Evolutionary conservation across 2,113 vertebrate species (phyloP).

Genomic region (Pangasianodon gigas): DNA sequence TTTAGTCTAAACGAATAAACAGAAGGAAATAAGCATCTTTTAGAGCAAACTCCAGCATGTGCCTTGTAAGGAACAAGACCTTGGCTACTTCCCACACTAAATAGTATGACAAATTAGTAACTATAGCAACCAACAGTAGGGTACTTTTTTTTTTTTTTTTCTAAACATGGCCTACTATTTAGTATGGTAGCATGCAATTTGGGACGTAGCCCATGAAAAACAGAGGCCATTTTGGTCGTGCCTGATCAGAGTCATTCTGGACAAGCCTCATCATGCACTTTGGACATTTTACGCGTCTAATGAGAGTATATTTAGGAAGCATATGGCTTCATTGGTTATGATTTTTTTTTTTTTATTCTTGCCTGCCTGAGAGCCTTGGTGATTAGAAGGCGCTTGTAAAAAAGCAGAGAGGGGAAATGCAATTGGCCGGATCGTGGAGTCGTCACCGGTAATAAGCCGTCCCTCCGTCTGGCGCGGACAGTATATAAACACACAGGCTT

Average conservation of each 20-base stretch:
- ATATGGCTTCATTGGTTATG: constrained; percentile 14
- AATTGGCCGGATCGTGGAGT: constrained; percentile 65
- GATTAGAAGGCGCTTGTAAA: constrained; percentile 59
- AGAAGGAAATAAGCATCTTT: not conserved
- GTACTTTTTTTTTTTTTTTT: no score
- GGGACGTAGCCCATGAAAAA: constrained; percentile 9
- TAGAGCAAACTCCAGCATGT: constrained; percentile 8
- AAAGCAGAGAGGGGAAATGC: constrained; percentile 58
- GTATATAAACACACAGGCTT: constrained; percentile 73
- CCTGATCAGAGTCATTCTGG: not conserved
- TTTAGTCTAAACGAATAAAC: not conserved
- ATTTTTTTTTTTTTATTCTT: not conserved
- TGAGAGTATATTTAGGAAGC: not conserved
- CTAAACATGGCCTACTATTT: not conserved
- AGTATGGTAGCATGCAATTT: constrained; percentile 10
- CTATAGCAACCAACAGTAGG: constrained; percentile 4
- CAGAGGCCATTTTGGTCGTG: not conserved
- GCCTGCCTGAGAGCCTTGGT: constrained; percentile 63
- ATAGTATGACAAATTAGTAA: constrained; percentile 30
- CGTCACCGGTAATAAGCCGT: constrained; percentile 71
- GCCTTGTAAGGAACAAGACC: constrained; percentile 20
- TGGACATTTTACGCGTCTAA: constrained; percentile 27
- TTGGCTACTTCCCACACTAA: constrained; percentile 29
- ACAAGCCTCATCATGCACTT: not conserved
- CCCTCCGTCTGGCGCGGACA: constrained; percentile 65